These are phyloP conservation scores for Hoplodrina ambigua DNA, from an alignment of 2,888 invertebrate species.

Conservation along the genomic window DNA sequence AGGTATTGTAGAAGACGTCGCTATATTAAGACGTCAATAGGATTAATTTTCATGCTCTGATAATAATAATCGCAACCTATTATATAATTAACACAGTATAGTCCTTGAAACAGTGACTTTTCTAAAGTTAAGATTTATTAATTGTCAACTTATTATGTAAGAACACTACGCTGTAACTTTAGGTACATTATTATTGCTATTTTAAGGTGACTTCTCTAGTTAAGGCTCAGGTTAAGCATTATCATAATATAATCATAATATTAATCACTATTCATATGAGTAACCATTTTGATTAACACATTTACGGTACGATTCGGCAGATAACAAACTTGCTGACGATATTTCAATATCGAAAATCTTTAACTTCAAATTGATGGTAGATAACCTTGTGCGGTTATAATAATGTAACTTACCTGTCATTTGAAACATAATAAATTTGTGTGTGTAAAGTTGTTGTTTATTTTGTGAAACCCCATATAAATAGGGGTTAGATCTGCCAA, in stretches of 20 bases:
- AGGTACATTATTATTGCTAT: too few relatives aligned
- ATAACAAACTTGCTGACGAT: neutral
- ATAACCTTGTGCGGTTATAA: neutral
- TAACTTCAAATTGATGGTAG: neutral
- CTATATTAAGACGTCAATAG: neutral
- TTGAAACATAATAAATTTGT: slow-evolving; percentile 4
- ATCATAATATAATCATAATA: too few relatives aligned
- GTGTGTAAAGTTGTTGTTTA: slow-evolving; percentile 11
- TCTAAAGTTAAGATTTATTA: too few relatives aligned
- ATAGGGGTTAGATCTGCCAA: too few relatives aligned
- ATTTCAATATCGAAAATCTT: neutral
- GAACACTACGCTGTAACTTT: too few relatives aligned
- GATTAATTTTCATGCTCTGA: neutral
- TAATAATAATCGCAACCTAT: too few relatives aligned
- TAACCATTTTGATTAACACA: neutral
- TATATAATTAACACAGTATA: too few relatives aligned
- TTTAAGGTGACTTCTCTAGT: too few relatives aligned
- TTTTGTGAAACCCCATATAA: slow-evolving; percentile 5
- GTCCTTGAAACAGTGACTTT: too few relatives aligned
- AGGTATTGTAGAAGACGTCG: neutral
- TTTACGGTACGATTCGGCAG: neutral
- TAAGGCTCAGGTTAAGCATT: too few relatives aligned
- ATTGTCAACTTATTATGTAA: too few relatives aligned
- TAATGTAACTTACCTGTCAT: neutral
- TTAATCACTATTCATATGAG: too few relatives aligned